Base-by-base conservation (phyloP, 2,113 vertebrate species). In the Clarias gariepinus region DNA sequence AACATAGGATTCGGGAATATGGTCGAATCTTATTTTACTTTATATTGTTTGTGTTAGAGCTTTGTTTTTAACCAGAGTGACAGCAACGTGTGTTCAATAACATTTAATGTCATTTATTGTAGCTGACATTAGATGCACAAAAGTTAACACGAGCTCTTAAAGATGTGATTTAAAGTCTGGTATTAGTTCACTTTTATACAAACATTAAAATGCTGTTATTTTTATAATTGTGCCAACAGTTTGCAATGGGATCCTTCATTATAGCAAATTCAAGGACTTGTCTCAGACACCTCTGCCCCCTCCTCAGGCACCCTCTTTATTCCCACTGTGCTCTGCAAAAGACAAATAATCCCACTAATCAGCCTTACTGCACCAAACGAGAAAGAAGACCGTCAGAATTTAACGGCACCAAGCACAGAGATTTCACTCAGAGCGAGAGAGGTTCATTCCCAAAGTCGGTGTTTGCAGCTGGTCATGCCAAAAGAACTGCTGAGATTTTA, bases 381-480 rank as follows among this genome's bases (percentile, higher is more conserved):
- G 76, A 78, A 28, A 86, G 63, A 60, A 30, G 30, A 36, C 85
- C 33, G 63, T n/a, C 33, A 8, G 58, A 64, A 4, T 8, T 33
- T 2, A 11, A 73, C 23, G 84, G 47, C 30, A 89, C 82, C 57
- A 89, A 69, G 83, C 84, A 33, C 18, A 86, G 63, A 23, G 84
- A 84, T 16, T 82, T 57, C 25, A 18, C 25, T 28, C 0, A 36
- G 5, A 28, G 30, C 57, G 88, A 86, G 30, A 89, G n/a, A 9
- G 23, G 79, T 28, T 52, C 81, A n/a, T 81, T 88, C 68, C 84
- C 91, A 18, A 89, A 86, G 61, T 94, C 92, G 23, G 91, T 96
- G 81, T 98, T 98, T 90, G 94, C 96, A 90, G 96, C 95, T 33
- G 96, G 94, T 66, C 94, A 94, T 0, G 95, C 95, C 0, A 97